Conservation (phyloP, 2,113 vertebrate genomes). For the Apodemus speciosus region DNA sequence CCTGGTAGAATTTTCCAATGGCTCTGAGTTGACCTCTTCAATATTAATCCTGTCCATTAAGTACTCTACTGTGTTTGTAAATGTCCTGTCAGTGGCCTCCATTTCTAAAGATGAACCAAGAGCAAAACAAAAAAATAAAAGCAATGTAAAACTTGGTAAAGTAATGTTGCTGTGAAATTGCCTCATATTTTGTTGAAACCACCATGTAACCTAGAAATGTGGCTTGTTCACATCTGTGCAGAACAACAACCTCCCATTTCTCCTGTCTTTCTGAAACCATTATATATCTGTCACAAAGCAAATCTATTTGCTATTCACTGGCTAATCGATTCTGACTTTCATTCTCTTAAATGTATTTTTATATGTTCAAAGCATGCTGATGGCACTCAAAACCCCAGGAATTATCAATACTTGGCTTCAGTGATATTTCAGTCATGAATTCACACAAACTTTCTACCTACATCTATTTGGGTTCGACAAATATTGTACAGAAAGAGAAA, state of each 20-base stretch:
- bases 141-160: neutral
- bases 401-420: neutral
- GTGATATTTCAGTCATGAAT: neutral
- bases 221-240: neutral
- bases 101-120: neutral
- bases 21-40: no score
- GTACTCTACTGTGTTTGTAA: neutral
- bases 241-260: neutral
- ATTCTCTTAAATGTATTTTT: constrained; percentile 7
- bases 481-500: constrained; percentile 15
- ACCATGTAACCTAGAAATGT: neutral
- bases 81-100: neutral
- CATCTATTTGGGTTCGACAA: neutral
- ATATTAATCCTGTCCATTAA: accelerated
- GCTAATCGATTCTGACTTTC: neutral
- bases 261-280: neutral
- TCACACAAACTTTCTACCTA: neutral
- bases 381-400: neutral
- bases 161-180: constrained; percentile 4
- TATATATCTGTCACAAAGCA: neutral
- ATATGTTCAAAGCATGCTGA: neutral
- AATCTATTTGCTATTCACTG: neutral
- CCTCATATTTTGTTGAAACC: neutral
- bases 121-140: neutral
- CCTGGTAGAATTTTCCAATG: no score